Base-by-base conservation (phyloP, 35 echinoderm and acorn worm species). In the Ptychodera flava region DNA sequence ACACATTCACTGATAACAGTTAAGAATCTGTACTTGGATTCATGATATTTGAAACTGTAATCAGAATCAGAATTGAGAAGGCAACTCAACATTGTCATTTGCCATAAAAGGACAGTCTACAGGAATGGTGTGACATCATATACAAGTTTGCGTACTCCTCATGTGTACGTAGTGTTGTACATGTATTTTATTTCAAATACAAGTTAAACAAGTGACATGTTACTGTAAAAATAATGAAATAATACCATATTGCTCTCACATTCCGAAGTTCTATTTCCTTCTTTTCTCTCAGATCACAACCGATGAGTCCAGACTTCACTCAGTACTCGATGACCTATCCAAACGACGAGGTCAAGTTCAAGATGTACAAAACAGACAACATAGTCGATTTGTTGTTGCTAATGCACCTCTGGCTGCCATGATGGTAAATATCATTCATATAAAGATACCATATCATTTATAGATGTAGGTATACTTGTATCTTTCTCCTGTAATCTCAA, bases 321-420 rank as follows among this genome's bases (percentile, higher is more conserved):
- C 38, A 0, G 92, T 94, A 16, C 86, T 98, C 2, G 85, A 85
- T 81, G 95, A 98, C 80, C 75, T 98, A 28, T 82, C 92, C 30
- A 92, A 88, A 22, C 94, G 95, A 82, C 83, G 95, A 85, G 90
- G 83, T 32, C 87, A 98, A n/a, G 85, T 98, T 0, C 52, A 86
- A 29, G 87, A 78, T 37, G 87, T 98, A 35, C 92, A 98, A 36
- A 94, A 84, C 30, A 53, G 93, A 31, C 77, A 88, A 83, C 87
- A 89, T 15, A 92, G 87, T 83, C 89, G 85, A 75, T 87, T 98
- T 15, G 80, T 98, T 28, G 79, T 90, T 64, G 95, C 95, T 38
- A 92, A 75, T 38, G 90, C 92, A 83, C 95, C 95, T 12, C 77
- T 98, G 37, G 83, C 95, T 79, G 95, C 93, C 79, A 98, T 98